These are phyloP conservation scores for Papilio polyxenes DNA, from an alignment of 1,140 invertebrate genomes.

Conservation along the genomic window DNA sequence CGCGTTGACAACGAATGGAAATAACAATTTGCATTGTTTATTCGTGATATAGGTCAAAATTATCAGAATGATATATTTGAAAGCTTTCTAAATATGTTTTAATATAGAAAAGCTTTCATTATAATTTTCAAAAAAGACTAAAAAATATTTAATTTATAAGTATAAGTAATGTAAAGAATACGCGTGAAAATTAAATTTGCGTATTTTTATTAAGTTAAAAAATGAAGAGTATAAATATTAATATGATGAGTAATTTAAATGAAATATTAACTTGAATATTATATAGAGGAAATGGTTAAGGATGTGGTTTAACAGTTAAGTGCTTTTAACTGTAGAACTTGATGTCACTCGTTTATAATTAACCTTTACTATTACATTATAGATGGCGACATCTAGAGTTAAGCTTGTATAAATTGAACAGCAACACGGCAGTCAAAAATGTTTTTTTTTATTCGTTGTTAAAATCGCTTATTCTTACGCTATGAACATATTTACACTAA, in stretches of 20 bases:
- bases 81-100: not conserved
- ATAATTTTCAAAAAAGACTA: not conserved
- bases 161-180: not conserved
- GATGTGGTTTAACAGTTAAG: slow-evolving; percentile 3
- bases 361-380: not conserved
- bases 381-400: not conserved
- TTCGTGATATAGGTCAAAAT: not conserved
- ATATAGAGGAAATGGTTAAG: not conserved
- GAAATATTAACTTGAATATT: not conserved
- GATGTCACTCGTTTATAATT: not conserved
- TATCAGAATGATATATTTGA: not conserved
- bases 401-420: not conserved
- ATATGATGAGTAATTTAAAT: not conserved
- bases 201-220: too few species aligned
- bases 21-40: not conserved
- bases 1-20: slow-evolving; percentile 11
- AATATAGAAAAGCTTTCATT: too few species aligned
- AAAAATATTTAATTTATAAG: not conserved
- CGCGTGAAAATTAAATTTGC: not conserved
- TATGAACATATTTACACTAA: too few species aligned
- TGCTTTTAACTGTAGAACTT: not conserved
- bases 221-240: too few species aligned
- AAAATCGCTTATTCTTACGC: too few species aligned
- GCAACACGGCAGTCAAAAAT: too few species aligned
- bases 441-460: not conserved